These are phyloP conservation scores for Diadema setosum DNA, from an alignment of 35 echinoderm and acorn worm species.

Conservation along the genomic window DNA sequence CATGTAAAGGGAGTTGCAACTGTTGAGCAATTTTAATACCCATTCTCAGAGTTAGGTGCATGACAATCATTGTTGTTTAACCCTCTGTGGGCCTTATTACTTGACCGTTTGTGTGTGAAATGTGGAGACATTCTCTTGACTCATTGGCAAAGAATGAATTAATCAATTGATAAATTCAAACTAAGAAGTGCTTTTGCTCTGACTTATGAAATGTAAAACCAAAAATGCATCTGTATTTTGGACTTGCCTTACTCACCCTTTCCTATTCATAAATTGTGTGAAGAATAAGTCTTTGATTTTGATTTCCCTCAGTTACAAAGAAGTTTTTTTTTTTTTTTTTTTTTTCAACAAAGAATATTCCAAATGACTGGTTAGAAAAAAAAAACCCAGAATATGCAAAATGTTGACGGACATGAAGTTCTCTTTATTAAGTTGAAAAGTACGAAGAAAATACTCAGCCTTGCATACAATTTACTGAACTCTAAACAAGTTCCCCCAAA, in stretches of 20 bases:
- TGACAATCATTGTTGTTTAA: background rate
- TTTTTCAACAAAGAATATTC: too few relatives aligned
- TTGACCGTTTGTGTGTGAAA: too few relatives aligned
- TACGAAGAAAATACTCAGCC: background rate
- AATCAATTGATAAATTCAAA: background rate
- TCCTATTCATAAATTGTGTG: background rate
- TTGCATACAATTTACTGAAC: too few relatives aligned
- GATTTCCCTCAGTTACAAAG: background rate
- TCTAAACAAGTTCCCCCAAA: background rate
- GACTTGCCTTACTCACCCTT: background rate
- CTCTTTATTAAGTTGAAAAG: background rate
- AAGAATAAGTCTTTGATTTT: background rate
- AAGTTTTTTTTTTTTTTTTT: too few relatives aligned
- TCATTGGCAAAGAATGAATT: too few relatives aligned
- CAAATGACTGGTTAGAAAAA: background rate
- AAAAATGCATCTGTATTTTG: background rate
- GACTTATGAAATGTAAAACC: background rate
- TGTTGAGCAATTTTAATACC: background rate
- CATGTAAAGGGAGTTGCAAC: too few relatives aligned
- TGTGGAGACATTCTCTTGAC: too few relatives aligned
- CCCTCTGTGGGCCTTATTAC: too few relatives aligned
- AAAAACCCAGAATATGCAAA: background rate
- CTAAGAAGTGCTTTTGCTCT: background rate
- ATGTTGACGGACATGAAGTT: too few relatives aligned
- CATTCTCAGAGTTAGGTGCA: background rate